Evolutionary conservation across 1,140 invertebrate species (phyloP).

Genomic region (Tribolium castaneum): DNA sequence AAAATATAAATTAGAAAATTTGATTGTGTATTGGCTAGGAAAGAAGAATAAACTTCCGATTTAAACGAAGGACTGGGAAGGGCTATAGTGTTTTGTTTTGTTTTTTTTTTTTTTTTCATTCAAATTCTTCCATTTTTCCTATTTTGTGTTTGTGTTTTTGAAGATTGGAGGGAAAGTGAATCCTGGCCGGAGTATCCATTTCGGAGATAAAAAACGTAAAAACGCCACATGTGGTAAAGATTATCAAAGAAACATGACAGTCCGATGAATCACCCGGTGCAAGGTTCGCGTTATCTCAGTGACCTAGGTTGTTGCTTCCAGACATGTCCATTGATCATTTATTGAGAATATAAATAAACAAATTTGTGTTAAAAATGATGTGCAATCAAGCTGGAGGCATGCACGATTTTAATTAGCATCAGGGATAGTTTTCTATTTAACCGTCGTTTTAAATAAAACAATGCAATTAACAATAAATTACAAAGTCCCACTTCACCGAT

Average conservation of each 20-base stretch:
- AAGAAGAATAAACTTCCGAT: too few species aligned
- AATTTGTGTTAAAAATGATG: not conserved
- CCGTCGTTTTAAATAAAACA: not conserved
- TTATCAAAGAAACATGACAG: not conserved
- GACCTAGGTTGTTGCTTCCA: not conserved
- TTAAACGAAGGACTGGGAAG: too few species aligned
- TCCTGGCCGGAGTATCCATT: not conserved
- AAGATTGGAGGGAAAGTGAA: not conserved
- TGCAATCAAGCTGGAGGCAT: too few species aligned
- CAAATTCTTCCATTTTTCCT: too few species aligned
- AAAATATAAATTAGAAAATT: too few species aligned
- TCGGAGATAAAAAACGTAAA: not conserved
- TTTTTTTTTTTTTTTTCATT: too few species aligned
- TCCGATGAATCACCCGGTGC: not conserved
- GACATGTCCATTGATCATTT: not conserved
- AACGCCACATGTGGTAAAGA: not conserved
- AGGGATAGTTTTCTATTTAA: not conserved
- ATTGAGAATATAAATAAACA: not conserved
- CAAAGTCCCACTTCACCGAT: conserved; percentile 13
- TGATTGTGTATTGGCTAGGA: too few species aligned
- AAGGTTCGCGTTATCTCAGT: not conserved
- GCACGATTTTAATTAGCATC: not conserved
- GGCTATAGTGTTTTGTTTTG: too few species aligned
- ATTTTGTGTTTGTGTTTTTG: too few species aligned
- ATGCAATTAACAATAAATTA: conserved; percentile 21